Percentiles rank a stretch among this genome's conserved stretches.
Evolutionary conservation across 2,113 vertebrate species (phyloP).

Genomic region (Romanogobio albipinnatus): DNA sequence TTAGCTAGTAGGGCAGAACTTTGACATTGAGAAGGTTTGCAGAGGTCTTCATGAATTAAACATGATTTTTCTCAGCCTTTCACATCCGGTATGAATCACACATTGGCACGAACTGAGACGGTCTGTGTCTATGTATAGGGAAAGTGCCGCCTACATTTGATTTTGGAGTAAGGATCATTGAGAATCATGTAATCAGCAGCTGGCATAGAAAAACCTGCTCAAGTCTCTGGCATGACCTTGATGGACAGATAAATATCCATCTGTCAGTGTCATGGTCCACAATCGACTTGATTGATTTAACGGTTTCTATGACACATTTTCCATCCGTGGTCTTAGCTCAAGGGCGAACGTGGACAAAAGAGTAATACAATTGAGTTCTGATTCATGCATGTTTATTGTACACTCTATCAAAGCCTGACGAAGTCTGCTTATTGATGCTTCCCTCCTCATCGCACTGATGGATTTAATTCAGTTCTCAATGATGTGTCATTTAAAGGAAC

Average conservation of each 20-base stretch:
- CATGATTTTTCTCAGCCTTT: constrained; percentile 16
- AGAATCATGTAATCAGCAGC: constrained; percentile 21
- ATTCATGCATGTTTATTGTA: constrained; percentile 14
- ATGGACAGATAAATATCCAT: constrained; percentile 25
- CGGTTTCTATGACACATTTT: constrained; percentile 31
- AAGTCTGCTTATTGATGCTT: background rate
- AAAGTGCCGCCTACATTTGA: constrained; percentile 9
- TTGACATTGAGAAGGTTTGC: constrained; percentile 37
- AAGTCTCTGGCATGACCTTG: constrained; percentile 33
- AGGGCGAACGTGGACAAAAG: constrained; percentile 6
- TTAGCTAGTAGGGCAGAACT: constrained; percentile 22
- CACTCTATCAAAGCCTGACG: background rate
- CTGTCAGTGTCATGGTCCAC: constrained; percentile 31
- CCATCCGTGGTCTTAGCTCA: constrained; percentile 17
- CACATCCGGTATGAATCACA: constrained; percentile 21
- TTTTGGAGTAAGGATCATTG: background rate
- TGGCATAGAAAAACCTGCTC: constrained; percentile 3
- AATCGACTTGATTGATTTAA: constrained; percentile 41
- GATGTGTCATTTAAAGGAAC: background rate
- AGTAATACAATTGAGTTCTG: constrained; percentile 29
- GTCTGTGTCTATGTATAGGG: background rate
- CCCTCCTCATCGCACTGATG: background rate
- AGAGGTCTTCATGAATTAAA: constrained; percentile 42
- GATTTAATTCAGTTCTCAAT: background rate
- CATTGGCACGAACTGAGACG: background rate